Base-by-base conservation (phyloP, 2,797 vertebrate genomes). In the Carapus acus region DNA sequence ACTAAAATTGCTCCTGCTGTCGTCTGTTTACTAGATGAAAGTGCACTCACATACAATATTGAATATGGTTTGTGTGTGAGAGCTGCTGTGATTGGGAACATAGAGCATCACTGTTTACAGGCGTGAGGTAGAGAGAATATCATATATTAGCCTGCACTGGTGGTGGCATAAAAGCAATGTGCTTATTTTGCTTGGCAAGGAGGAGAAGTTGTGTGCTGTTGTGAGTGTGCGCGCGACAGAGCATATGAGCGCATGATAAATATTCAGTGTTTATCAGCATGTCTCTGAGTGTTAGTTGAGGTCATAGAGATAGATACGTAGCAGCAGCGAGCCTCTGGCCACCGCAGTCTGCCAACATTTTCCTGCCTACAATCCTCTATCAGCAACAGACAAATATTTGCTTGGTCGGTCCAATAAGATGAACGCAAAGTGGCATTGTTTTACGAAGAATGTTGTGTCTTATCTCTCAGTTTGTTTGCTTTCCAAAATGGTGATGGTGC, bases 231-330 rank as follows among this genome's bases (percentile, higher is more conserved):
- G 13, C 17, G 20, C 20, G 6, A 19, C 19, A 36, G 19, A 17
- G 23, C 20, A 6, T 44, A 41, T 29, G 16, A 42, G 58, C 39
- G n/a, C 49, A 64, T 69, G 57, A 76, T 80, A 79, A 71, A 82
- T 78, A 83, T 81, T 76, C 69, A 75, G 67, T 72, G 65, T 76
- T 80, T 80, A 77, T 79, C 71, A 70, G 69, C 39, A 45, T 71
- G 65, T 77, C 71, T 75, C 24, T 17, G 47, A 60, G 62, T 75
- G 67, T 77, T 68, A 58, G 69, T 62, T 46, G 59, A 77, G 80
- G 74, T 77, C 74, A 70, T 58, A 37, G 54, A 73, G 71, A 77
- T 67, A 57, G 64, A 79, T 76, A 61, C 64, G 54, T 59, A 71
- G 62, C 74, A 70, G 65, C 60, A 72, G 43, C 58, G 9, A 56